phyloP scores from a whole-genome alignment of 1,140 invertebrate species.

The Drosophila saltans region DNA sequence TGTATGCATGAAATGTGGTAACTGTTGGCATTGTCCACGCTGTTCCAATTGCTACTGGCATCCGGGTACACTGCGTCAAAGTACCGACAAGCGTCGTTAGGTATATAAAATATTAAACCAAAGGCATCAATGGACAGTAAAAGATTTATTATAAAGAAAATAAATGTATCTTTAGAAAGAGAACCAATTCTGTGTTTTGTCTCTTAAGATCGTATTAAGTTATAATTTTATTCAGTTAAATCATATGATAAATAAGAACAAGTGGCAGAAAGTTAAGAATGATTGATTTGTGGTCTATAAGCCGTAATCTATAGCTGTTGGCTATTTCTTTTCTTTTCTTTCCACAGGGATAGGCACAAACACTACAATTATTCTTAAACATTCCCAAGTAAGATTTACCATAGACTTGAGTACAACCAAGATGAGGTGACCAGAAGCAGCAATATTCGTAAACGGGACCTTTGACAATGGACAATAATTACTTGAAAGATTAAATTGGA shows the following conservation, averaged over 20 bases:
- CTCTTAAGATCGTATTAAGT: too few species aligned
- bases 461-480: neutral
- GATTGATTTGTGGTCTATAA: neutral
- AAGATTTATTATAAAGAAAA: neutral
- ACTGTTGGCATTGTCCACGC: slow-evolving; percentile 44
- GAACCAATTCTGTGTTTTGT: neutral
- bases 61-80: slow-evolving; percentile 22
- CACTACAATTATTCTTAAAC: neutral
- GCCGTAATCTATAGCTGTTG: neutral
- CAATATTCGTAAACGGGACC: neutral
- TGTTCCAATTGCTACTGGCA: slow-evolving; percentile 58
- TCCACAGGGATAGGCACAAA: neutral
- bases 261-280: neutral
- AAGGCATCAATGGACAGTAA: neutral
- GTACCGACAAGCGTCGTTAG: slow-evolving; percentile 5
- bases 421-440: neutral
- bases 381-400: neutral
- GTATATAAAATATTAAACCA: neutral
- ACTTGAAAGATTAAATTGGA: too few species aligned
- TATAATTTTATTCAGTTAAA: neutral
- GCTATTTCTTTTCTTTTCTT: neutral
- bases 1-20: slow-evolving; percentile 41
- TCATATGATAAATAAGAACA: neutral
- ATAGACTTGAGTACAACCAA: slow-evolving; percentile 2
- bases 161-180: neutral